phyloP scores from a whole-genome alignment of 2,888 invertebrate genomes.

The Myopa tessellatipennis region DNA sequence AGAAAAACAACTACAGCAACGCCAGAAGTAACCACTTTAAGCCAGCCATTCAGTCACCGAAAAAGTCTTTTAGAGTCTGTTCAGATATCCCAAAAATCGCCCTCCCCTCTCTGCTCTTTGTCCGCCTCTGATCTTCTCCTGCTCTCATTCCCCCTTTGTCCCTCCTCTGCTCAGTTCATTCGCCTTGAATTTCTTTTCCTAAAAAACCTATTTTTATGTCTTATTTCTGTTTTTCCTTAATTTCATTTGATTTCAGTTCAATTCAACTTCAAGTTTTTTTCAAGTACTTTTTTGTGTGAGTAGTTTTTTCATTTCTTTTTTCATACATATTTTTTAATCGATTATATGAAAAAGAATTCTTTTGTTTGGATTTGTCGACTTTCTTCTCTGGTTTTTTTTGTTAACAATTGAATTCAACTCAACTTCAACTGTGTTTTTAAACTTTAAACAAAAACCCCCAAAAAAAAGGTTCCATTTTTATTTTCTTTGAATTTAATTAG shows the following conservation, averaged over 20 bases:
- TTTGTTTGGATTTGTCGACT: too few relatives aligned
- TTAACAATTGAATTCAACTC: too few relatives aligned
- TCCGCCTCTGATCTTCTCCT: constrained; percentile 15
- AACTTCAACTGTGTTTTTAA: too few relatives aligned
- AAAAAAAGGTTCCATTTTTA: neutral
- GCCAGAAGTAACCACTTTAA: neutral
- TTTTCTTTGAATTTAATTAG: constrained; percentile 1
- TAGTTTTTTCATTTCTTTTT: too few relatives aligned
- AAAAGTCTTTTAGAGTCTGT: neutral
- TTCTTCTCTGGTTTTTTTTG: too few relatives aligned
- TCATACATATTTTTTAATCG: too few relatives aligned
- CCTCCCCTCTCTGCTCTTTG: constrained; percentile 21
- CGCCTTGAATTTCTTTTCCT: constrained; percentile 28
- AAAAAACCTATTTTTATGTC: constrained; percentile 18
- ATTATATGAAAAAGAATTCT: too few relatives aligned
- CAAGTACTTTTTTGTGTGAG: too few relatives aligned
- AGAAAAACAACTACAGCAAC: constrained; percentile 20
- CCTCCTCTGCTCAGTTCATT: constrained; percentile 4
- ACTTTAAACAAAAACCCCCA: too few relatives aligned
- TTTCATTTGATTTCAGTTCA: too few relatives aligned
- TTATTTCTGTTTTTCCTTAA: constrained; percentile 17
- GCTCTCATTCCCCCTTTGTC: constrained; percentile 12
- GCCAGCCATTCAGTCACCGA: neutral
- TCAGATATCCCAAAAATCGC: constrained; percentile 27
- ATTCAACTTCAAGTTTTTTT: too few relatives aligned